A percentile compares a stretch with the other conserved stretches of the same genome.
phyloP scores from a whole-genome alignment of 2,888 invertebrate species.

The Eucriotettix oculatus region DNA sequence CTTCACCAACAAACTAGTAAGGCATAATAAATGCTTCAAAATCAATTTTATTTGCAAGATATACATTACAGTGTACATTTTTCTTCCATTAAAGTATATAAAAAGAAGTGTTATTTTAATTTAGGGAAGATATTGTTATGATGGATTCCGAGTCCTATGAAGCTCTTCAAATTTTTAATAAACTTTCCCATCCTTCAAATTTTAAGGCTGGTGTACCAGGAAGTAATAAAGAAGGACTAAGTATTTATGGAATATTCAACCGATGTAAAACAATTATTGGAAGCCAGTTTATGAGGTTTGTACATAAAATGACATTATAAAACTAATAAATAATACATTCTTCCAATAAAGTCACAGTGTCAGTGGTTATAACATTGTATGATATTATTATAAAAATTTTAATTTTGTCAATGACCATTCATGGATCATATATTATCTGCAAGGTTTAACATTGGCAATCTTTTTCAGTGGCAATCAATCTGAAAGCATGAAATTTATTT shows the following conservation, averaged over 20 bases:
- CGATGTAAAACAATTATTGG: slow-evolving; percentile 56
- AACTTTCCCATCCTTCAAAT: slow-evolving; percentile 52
- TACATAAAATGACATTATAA: neutral
- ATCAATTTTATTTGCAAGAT: too few relatives aligned
- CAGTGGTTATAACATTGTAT: neutral
- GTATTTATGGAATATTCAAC: slow-evolving; percentile 53
- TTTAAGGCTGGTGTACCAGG: slow-evolving; percentile 47
- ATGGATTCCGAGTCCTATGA: slow-evolving; percentile 55
- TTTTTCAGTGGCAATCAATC: too few relatives aligned
- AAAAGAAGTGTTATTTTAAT: neutral
- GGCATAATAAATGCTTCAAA: too few relatives aligned
- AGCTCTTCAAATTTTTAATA: slow-evolving; percentile 61
- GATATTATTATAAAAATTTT: neutral
- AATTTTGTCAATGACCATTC: too few relatives aligned
- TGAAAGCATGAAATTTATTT: too few relatives aligned
- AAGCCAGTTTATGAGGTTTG: slow-evolving; percentile 41
- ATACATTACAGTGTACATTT: too few relatives aligned
- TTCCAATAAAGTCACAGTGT: neutral
- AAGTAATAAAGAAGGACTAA: slow-evolving; percentile 48
- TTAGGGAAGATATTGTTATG: slow-evolving; percentile 47
- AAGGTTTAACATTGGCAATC: too few relatives aligned
- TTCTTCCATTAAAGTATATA: slow-evolving; percentile 8
- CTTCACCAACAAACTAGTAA: too few relatives aligned
- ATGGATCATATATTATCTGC: too few relatives aligned
- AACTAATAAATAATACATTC: neutral